phyloP scores from a whole-genome alignment of 2,888 invertebrate genomes.

The Theretra japonica region DNA sequence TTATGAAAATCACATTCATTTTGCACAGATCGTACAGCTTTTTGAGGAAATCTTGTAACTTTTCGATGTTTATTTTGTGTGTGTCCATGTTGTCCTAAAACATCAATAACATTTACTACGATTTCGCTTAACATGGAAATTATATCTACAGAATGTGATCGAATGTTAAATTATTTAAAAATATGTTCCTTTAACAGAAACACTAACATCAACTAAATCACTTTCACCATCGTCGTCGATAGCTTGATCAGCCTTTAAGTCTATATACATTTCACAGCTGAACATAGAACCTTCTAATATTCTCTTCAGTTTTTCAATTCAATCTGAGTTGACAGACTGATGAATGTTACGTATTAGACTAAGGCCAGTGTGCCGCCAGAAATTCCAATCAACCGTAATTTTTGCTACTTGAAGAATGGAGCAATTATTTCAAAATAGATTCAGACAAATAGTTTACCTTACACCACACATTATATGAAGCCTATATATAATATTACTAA shows the following conservation, averaged over 20 bases:
- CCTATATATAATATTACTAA: constrained; percentile 3
- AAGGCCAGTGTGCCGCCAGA: too few relatives aligned
- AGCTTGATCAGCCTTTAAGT: too few relatives aligned
- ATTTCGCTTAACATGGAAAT: not conserved
- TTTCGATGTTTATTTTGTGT: constrained; percentile 87
- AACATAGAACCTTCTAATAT: too few relatives aligned
- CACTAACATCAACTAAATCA: not conserved
- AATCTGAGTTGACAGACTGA: too few relatives aligned
- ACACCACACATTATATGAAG: not conserved
- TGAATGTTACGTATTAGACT: too few relatives aligned
- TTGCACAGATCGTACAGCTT: constrained; percentile 83
- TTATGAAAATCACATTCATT: constrained; percentile 83
- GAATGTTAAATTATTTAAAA: not conserved
- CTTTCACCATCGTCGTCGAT: not conserved
- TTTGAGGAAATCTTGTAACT: constrained; percentile 81
- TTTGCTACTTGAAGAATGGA: too few relatives aligned
- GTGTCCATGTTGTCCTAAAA: constrained; percentile 90
- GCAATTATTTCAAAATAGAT: too few relatives aligned
- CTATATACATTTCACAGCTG: too few relatives aligned
- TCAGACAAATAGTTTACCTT: not conserved
- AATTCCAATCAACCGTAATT: too few relatives aligned
- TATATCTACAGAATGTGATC: not conserved
- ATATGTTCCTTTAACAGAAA: not conserved
- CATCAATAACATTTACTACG: constrained; percentile 29
- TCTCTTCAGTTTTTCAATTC: too few relatives aligned